Base-by-base conservation (phyloP, 2,888 invertebrate species). In the Villa cingulata region DNA sequence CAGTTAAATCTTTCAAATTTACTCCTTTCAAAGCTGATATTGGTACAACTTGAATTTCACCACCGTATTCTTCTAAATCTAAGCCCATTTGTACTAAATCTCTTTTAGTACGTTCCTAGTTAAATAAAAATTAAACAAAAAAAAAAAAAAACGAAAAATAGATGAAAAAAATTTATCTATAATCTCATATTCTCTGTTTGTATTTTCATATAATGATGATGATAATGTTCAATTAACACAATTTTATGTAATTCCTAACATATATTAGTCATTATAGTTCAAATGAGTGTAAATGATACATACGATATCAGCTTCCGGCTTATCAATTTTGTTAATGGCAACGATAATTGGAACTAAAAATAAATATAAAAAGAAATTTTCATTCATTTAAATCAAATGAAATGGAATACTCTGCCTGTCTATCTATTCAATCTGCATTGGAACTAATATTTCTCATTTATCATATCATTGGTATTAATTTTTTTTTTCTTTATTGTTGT, bases 321-420 rank as follows among this genome's bases (percentile, higher is more conserved):
- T 89, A 74, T 98, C 98, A 60, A 95, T 90, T 75, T 98, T 99
- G 72, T 99, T 98, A 55, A 98, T 83, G 34, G 97, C 98, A 56
- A 98, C 92, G 60, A 98, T 80, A 34, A 98, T 83, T 1, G 95
- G 92, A 57, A 96, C 91, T 84, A 74, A 51, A 74, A 78, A 59
- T 45, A 55, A 49, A 39, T 46, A 37, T 17, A 42, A 44, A 27
- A 23, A 18, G 42, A 37, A 44, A 36, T 46, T 43, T 23, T n/a
- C 15, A 20, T n/a, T 38, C 37, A 20, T 23, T 37, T 32, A 4
- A 43, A 42, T 27, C 23, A 23, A 7, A 23, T 7, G 23, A 6
- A 23, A 36, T 27, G 5, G n/a, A 43, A 34, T 20, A 43, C 29
- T n/a, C n/a, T n/a, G n/a, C n/a, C n/a, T n/a, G n/a, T n/a, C 10